phyloP scores from a whole-genome alignment of 1,140 invertebrate species.

The Apis cerana region DNA sequence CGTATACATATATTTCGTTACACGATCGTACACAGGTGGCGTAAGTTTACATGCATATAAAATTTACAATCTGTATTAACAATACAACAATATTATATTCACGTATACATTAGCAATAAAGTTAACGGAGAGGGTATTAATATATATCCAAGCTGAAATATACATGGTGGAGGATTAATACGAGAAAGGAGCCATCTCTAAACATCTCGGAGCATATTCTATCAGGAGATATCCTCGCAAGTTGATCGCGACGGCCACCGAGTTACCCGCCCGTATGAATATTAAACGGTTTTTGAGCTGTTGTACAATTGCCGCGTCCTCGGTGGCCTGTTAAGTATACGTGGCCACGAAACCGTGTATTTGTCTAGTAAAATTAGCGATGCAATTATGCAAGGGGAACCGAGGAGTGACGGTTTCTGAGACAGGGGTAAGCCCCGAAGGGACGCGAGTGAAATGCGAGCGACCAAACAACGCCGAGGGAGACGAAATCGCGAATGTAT shows the following conservation, averaged over 20 bases:
- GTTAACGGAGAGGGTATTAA: neutral
- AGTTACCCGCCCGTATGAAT: conserved; percentile 23
- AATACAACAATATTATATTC: no score
- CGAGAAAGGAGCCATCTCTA: neutral
- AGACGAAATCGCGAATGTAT: conserved; percentile 21
- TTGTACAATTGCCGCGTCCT: conserved; percentile 41
- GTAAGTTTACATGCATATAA: no score
- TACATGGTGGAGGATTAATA: neutral
- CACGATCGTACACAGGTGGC: no score
- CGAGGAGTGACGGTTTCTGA: conserved; percentile 42
- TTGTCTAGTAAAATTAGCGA: conserved; percentile 46
- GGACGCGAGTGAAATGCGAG: conserved; percentile 20
- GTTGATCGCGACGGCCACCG: conserved; percentile 1
- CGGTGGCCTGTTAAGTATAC: conserved; percentile 43
- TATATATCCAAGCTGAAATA: no score
- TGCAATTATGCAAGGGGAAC: conserved; percentile 37
- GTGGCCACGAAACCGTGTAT: conserved; percentile 10
- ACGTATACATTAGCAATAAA: neutral
- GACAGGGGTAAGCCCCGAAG: conserved; percentile 11
- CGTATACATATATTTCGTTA: no score
- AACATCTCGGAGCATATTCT: neutral
- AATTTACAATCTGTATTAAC: no score
- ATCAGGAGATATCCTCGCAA: neutral
- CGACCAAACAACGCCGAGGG: conserved; percentile 14
- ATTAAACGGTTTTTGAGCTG: conserved; percentile 48